Evolutionary conservation across 2,888 invertebrate genomes (phyloP).

Genomic region (Dyspetes luteomarginatus): DNA sequence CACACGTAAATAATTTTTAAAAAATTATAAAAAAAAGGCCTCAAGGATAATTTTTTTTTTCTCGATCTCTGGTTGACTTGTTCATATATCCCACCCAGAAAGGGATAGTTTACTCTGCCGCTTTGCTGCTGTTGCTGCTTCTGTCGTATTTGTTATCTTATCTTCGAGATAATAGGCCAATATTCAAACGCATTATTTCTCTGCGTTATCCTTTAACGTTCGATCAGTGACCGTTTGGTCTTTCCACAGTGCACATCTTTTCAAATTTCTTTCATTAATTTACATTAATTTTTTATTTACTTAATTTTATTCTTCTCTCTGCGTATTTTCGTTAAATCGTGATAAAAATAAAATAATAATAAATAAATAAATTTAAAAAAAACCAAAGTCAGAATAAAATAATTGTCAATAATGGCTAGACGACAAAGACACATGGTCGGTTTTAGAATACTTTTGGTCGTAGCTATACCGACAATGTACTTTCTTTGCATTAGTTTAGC

Average conservation of each 20-base stretch:
- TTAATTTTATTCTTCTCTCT: background rate
- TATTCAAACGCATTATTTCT: slow-evolving; percentile 65
- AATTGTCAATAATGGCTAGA: slow-evolving; percentile 78
- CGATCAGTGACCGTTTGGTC: slow-evolving; percentile 63
- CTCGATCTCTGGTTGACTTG: background rate
- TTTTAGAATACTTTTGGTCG: slow-evolving; percentile 76
- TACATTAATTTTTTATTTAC: background rate
- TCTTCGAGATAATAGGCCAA: slow-evolving; percentile 64
- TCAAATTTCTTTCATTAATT: background rate
- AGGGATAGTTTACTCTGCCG: slow-evolving; percentile 53
- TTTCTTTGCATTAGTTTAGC: slow-evolving; percentile 73
- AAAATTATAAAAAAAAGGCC: too few species aligned
- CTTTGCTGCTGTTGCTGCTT: slow-evolving; percentile 9
- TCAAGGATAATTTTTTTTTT: background rate
- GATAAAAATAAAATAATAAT: background rate
- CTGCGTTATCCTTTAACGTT: slow-evolving; percentile 45
- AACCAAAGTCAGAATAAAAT: too few species aligned
- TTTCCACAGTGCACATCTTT: slow-evolving; percentile 42
- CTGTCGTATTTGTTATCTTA: too few species aligned
- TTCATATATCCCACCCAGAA: background rate
- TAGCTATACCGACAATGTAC: slow-evolving; percentile 78
- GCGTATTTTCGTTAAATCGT: background rate
- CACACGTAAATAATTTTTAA: too few species aligned
- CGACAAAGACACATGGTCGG: slow-evolving; percentile 76
- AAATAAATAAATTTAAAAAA: background rate